These are phyloP conservation scores for Seriola aureovittata DNA, from an alignment of 2,113 vertebrate species.

Conservation along the genomic window DNA sequence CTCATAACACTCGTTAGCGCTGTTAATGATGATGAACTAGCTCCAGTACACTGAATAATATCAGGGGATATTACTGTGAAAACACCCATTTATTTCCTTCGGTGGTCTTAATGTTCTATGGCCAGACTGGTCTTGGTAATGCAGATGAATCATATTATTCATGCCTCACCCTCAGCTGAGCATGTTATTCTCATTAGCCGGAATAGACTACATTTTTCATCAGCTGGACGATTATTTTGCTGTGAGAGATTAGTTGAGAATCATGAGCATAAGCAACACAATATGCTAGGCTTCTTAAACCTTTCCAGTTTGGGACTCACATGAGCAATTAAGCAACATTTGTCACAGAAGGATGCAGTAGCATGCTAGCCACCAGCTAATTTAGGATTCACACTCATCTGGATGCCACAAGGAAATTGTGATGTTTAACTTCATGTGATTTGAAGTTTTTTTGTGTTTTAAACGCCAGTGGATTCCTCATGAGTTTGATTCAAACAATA, in stretches of 20 bases:
- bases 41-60: conserved; percentile 65
- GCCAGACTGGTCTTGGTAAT: conserved; percentile 56
- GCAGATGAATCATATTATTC: conserved; percentile 73
- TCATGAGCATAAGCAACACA: conserved; percentile 33
- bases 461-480: neutral
- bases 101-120: conserved; percentile 56
- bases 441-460: neutral
- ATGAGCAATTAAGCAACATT: conserved; percentile 58
- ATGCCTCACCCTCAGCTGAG: conserved; percentile 65
- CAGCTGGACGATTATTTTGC: conserved; percentile 56
- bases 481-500: neutral
- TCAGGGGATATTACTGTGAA: conserved; percentile 60
- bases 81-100: conserved; percentile 66
- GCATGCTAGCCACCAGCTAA: neutral
- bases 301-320: conserved; percentile 12
- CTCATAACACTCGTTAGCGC: conserved; percentile 41
- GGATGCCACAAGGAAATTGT: conserved; percentile 1
- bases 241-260: conserved; percentile 55
- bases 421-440: neutral
- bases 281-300: conserved; percentile 33
- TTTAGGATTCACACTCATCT: neutral
- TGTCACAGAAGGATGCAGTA: conserved; percentile 8
- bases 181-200: conserved; percentile 71
- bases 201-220: conserved; percentile 54
- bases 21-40: conserved; percentile 73